Evolutionary conservation across 2,888 invertebrate species (phyloP).

Genomic region (Phaonia tiefii): DNA sequence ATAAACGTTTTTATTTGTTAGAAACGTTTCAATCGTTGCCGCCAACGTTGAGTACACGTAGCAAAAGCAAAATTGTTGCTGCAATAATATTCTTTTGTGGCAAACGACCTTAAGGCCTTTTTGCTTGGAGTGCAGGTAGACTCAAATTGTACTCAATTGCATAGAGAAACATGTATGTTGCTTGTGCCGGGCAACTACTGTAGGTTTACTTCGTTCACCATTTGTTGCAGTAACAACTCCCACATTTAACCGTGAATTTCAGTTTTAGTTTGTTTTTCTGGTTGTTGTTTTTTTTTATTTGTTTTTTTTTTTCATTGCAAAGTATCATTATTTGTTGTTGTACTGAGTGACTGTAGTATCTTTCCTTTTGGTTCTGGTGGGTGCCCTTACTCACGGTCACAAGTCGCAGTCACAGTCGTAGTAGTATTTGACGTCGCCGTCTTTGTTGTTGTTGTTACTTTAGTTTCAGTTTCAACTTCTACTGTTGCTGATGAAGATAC

Average conservation of each 20-base stretch:
- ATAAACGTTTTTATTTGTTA: no score
- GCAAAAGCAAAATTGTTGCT: no score
- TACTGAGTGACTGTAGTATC: not conserved
- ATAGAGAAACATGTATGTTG: no score
- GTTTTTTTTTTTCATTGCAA: not conserved
- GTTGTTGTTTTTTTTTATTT: conserved; percentile 10
- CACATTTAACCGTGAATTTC: conserved; percentile 61
- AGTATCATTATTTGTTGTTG: not conserved
- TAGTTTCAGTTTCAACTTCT: no score
- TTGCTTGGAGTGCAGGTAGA: no score
- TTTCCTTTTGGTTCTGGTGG: not conserved
- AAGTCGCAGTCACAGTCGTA: not conserved
- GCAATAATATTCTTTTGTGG: no score
- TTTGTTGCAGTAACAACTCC: conserved; percentile 23
- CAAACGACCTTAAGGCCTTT: no score
- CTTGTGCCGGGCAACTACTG: not conserved
- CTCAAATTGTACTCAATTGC: no score
- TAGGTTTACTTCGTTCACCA: not conserved
- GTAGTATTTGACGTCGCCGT: not conserved
- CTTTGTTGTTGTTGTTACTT: not conserved
- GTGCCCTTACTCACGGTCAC: not conserved
- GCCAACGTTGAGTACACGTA: no score
- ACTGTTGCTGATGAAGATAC: conserved; percentile 44
- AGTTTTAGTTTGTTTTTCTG: conserved; percentile 34
- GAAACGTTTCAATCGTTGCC: no score